phyloP scores from a whole-genome alignment of 2,113 vertebrate species.

The Oceanites oceanicus region DNA sequence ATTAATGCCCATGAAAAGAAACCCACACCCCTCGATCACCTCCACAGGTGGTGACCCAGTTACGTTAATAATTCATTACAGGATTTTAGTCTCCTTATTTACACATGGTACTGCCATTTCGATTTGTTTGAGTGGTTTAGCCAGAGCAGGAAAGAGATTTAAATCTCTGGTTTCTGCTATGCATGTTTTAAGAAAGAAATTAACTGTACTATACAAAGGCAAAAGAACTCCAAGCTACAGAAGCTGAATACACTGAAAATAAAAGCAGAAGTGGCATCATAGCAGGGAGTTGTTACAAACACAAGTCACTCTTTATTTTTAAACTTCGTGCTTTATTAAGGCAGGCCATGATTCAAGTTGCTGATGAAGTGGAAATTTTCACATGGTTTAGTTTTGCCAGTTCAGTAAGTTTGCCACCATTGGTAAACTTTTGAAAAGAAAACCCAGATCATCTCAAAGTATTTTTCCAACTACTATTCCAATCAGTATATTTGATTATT shows the following conservation, averaged over 20 bases:
- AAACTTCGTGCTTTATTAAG: conserved; percentile 22
- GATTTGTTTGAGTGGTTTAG: conserved; percentile 2
- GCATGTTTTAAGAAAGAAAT: conserved; percentile 16
- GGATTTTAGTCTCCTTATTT: conserved; percentile 18
- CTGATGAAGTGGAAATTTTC: conserved; percentile 20
- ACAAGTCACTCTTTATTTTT: conserved; percentile 1
- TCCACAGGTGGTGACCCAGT: conserved; percentile 16
- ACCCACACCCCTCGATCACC: background rate
- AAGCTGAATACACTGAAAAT: background rate
- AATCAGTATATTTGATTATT: background rate
- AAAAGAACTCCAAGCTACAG: background rate
- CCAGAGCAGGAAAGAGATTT: conserved; percentile 31
- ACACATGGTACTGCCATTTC: background rate
- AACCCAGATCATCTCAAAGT: background rate
- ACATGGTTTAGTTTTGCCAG: conserved; percentile 3
- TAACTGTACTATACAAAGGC: background rate
- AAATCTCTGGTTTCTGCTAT: conserved; percentile 14
- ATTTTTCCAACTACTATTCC: background rate
- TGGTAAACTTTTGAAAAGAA: background rate
- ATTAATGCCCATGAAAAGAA: background rate
- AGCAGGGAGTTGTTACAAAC: background rate
- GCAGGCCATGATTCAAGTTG: background rate
- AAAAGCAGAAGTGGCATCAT: conserved; percentile 13
- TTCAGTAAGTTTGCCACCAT: background rate
- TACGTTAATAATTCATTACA: background rate